Evolutionary conservation across 2,113 vertebrate genomes (phyloP), one percentile per base, ranked within the genome.

Genomic region (Bolborhynchus lineola): DNA sequence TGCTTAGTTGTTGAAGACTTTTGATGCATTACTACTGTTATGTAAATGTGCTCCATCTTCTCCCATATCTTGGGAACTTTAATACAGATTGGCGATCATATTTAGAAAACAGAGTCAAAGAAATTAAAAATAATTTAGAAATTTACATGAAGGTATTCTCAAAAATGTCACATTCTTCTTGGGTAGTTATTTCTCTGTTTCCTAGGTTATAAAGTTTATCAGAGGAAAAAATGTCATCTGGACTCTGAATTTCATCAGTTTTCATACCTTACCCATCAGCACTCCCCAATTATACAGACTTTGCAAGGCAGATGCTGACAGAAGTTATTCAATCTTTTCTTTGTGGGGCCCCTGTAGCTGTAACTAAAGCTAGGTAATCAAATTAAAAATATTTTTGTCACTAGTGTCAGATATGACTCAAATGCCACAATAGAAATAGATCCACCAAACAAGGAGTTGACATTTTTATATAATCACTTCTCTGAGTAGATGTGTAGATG

Each of bases 341-440:
- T 71, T 50, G 35, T 81, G 31, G 50, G 21, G 11, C 72, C 53
- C 15, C 26, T 53, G 42, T 63, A 74, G 47, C 80, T 74, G 24
- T 53, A 85, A 59, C n/a, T 39, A 55, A 86, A 93, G 60, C 33
- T 52, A 82, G 80, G 49, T 72, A 93, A 93, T 24, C 13, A 57
- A 91, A 93, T 59, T 57, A n/a, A 81, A 88, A 88, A 60, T 60
- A 83, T 55, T 93, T 88, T 82, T 82, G 29, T 59, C 53, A 74
- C 59, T 91, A 47, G 49, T 88, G 31, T 47, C 65, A 93, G 60
- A 69, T 85, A 86, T 88, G 70, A 93, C 80, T 93, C 86, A 92
- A 92, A 92, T 80, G 72, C 50, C 82, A 83, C 67, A 92, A 83
- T 60, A 87, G 72, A 92, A 95, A 90, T 75, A 95, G 78, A 87